Conservation (phyloP, 2,888 invertebrate genomes). For the Nymphalis polychloros region DNA sequence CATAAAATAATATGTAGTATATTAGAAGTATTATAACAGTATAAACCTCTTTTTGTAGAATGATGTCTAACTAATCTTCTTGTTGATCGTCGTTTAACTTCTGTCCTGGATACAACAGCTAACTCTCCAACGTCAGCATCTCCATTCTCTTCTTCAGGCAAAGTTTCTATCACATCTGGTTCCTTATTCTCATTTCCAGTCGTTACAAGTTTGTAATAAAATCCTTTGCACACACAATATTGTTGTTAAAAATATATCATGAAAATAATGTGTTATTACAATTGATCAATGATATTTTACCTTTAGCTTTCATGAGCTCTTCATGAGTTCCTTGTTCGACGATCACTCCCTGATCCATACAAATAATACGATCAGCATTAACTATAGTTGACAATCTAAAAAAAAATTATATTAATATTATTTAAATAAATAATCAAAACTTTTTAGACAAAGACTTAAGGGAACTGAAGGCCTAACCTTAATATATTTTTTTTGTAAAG, state of each 20-base stretch:
- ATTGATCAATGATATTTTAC: constrained; percentile 46
- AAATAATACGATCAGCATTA: constrained; percentile 86
- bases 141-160: constrained; percentile 60
- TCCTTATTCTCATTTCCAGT: constrained; percentile 78
- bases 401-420: constrained; percentile 10
- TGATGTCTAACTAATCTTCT: constrained; percentile 63
- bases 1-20: too few relatives aligned
- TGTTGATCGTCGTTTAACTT: constrained; percentile 64
- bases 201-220: constrained; percentile 84
- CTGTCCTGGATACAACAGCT: constrained; percentile 51
- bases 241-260: too few relatives aligned
- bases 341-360: constrained; percentile 86
- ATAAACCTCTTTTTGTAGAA: constrained; percentile 66
- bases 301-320: constrained; percentile 85
- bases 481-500: too few relatives aligned
- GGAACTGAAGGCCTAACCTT: too few relatives aligned
- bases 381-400: constrained; percentile 85
- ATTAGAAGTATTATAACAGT: too few relatives aligned
- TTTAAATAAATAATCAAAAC: not conserved
- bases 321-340: constrained; percentile 89
- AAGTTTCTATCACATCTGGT: constrained; percentile 61
- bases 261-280: not conserved
- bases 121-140: constrained; percentile 47
- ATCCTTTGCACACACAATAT: constrained; percentile 47
- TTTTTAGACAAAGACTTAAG: too few relatives aligned